These are phyloP conservation scores for Ischnura elegans DNA, from an alignment of 2,888 invertebrate species.

Conservation along the genomic window DNA sequence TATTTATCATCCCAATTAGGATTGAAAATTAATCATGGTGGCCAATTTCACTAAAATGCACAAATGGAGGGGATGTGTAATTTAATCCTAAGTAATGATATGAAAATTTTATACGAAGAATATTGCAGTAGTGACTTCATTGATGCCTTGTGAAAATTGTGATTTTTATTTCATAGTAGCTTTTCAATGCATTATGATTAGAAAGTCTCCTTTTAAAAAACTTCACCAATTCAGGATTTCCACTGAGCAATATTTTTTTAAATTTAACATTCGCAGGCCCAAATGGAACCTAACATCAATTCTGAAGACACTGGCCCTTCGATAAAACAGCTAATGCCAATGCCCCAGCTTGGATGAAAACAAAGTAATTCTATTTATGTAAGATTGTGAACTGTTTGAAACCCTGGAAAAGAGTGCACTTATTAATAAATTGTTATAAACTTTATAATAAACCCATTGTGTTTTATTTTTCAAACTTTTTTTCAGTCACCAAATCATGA, in stretches of 20 bases:
- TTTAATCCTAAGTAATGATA: not conserved
- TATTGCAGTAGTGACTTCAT: slow-evolving; percentile 9
- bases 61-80: not conserved
- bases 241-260: slow-evolving; percentile 27
- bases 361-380: slow-evolving; percentile 38
- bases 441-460: not conserved
- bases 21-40: not conserved
- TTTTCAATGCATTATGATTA: not conserved
- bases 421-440: slow-evolving; percentile 52
- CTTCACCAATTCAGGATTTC: slow-evolving; percentile 36
- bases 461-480: not conserved
- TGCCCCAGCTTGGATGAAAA: slow-evolving; percentile 15
- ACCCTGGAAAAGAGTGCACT: slow-evolving; percentile 34
- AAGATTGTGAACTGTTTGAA: slow-evolving; percentile 44
- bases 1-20: not conserved
- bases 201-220: not conserved
- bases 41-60: not conserved
- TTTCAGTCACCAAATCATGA: too few relatives aligned
- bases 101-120: not conserved
- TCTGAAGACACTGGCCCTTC: slow-evolving; percentile 51
- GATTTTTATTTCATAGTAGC: not conserved
- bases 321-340: slow-evolving; percentile 49
- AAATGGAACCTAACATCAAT: slow-evolving; percentile 51
- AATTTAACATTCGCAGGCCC: slow-evolving; percentile 45
- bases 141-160: slow-evolving; percentile 2